Evolutionary conservation across 2,113 vertebrate species (phyloP), one percentile per base, ranked within the genome.

Genomic region (Panthera tigris): DNA sequence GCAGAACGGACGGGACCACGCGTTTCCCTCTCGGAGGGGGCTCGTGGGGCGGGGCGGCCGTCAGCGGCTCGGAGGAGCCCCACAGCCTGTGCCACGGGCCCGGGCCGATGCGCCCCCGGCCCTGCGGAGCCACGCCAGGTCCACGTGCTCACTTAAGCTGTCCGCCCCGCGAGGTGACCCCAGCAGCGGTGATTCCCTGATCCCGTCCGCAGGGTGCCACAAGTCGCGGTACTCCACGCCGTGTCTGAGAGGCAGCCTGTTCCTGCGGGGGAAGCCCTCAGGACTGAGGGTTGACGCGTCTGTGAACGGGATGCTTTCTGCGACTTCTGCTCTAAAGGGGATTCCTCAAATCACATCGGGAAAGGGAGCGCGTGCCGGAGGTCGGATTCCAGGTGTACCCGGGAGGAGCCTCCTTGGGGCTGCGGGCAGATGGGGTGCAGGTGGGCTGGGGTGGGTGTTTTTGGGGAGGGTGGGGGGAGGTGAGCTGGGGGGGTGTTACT

Each of bases 161-260:
- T 74, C 41, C 41, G 0, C 16, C 48, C 65, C 13, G 4, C 6
- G 19, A 21, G 31, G 27, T n/a, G 57, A 63, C 61, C 74, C 57
- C 2, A 81, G 55, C 76, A 33, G n/a, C 63, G 9, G 10, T 55
- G 69, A 52, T 50, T 88, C 21, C 61, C 41, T 55, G 4, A 27
- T 33, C 63, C 33, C 27, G 2, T 71, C 65, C 83, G 81, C 50
- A 23, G 90, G 82, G 18, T 31, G 4, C 96, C 52, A 0, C 7
- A 29, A 29, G 55, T 45, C 6, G 1, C 1, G 13, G 65, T n/a
- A 2, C 19, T 2, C 7, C 4, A 25, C 2, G 0, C 57, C 1
- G 27, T 61, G 5, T 31, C 21, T 11, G 16, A 71, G 79, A 92
- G 80, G 50, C 78, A n/a, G 36, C 29, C 4, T 33, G 45, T 45